Conservation (phyloP, 2,797 vertebrate species). For the Toxotes lorentzi region DNA sequence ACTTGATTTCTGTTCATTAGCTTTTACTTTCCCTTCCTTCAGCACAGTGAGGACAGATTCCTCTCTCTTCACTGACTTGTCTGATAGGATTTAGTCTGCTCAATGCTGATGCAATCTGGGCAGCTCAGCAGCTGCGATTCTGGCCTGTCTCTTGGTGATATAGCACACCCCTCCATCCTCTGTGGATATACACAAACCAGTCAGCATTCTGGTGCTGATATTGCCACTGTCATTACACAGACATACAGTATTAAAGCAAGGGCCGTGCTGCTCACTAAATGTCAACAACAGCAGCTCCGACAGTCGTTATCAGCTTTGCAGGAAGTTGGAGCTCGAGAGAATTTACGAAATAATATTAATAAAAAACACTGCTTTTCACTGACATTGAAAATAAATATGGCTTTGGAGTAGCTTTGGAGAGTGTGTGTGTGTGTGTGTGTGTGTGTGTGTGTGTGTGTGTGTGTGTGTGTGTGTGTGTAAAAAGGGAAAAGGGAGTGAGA, state of each 20-base stretch:
- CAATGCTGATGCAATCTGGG: constrained; percentile 83
- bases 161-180: constrained; percentile 55
- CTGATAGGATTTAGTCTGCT: constrained; percentile 83
- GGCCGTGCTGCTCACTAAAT: constrained; percentile 45
- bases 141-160: constrained; percentile 75
- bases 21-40: constrained; percentile 75
- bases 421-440: neutral
- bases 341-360: constrained; percentile 31
- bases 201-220: constrained; percentile 61
- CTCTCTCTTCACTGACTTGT: constrained; percentile 84
- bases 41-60: constrained; percentile 56
- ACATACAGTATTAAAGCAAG: constrained; percentile 56
- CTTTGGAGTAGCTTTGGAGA: constrained; percentile 21
- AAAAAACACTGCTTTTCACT: constrained; percentile 5
- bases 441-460: neutral
- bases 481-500: neutral
- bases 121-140: constrained; percentile 81
- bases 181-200: constrained; percentile 58
- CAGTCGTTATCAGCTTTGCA: constrained; percentile 33
- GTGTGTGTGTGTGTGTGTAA: neutral
- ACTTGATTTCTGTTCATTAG: constrained; percentile 79
- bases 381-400: constrained; percentile 49
- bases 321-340: constrained; percentile 25
- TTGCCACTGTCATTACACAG: constrained; percentile 68
- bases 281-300: constrained; percentile 55